These are phyloP conservation scores for Umimayanthus kanabou DNA, from an alignment of 92 coral and sea anemone species.

Conservation along the genomic window DNA sequence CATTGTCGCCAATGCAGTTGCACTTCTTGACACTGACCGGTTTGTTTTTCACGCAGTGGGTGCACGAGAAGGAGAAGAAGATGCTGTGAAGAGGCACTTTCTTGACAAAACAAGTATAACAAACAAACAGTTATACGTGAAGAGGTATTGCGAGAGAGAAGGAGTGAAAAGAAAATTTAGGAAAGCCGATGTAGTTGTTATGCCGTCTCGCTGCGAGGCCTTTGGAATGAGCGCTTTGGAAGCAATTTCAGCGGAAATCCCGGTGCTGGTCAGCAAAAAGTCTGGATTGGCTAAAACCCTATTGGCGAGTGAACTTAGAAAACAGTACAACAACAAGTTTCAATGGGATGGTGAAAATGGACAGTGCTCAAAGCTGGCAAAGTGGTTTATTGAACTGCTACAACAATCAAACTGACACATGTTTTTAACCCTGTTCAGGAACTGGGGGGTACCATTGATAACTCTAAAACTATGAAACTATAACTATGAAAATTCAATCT, in stretches of 20 bases:
- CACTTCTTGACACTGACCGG: neutral
- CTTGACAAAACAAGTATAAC: neutral
- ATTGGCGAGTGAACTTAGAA: neutral
- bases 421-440: too few relatives aligned
- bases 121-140: neutral
- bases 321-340: neutral
- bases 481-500: too few relatives aligned
- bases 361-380: neutral
- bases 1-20: conserved; percentile 35
- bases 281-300: neutral
- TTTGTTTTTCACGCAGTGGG: neutral
- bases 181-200: neutral
- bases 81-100: neutral
- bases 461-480: too few relatives aligned
- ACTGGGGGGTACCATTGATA: too few relatives aligned
- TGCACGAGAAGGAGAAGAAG: neutral
- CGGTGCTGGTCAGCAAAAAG: neutral
- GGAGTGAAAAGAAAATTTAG: neutral
- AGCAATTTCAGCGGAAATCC: conserved; percentile 8
- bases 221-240: conserved; percentile 16
- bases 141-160: neutral
- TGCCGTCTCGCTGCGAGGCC: conserved; percentile 20
- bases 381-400: neutral
- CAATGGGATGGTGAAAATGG: neutral
- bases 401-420: too few relatives aligned